Evolutionary conservation across 2,113 vertebrate species (phyloP).

Genomic region (Trochalopteron elliotii): DNA sequence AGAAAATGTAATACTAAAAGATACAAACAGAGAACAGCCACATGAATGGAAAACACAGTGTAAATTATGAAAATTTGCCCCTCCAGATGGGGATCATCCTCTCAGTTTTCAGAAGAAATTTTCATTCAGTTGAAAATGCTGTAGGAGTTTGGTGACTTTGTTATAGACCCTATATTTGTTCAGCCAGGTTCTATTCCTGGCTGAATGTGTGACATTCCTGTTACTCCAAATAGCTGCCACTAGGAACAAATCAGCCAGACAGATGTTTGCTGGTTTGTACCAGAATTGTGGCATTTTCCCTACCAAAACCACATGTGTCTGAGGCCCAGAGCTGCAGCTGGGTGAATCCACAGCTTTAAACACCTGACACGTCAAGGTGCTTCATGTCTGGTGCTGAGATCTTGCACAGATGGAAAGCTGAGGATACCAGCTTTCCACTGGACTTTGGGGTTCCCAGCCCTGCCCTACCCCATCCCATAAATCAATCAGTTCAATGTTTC

Average conservation of each 20-base stretch:
- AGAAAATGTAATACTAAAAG: neutral
- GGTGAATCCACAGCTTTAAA: neutral
- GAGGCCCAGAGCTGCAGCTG: neutral
- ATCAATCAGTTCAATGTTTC: neutral
- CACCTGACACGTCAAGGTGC: rapidly evolving
- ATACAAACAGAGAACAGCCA: neutral
- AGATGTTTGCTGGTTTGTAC: neutral
- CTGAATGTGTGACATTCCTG: neutral
- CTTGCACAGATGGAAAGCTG: rapidly evolving
- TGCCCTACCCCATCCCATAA: neutral
- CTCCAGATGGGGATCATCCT: neutral
- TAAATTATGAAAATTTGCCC: neutral
- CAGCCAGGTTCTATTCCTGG: neutral
- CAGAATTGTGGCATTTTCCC: neutral
- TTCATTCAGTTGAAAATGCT: neutral
- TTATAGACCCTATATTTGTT: neutral
- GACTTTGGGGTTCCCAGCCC: neutral
- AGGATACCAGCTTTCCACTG: neutral
- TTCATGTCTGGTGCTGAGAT: rapidly evolving
- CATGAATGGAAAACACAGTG: neutral
- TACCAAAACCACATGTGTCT: neutral
- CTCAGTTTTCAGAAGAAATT: neutral
- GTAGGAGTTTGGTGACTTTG: neutral
- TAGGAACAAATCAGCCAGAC: neutral
- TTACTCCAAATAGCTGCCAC: neutral